phyloP scores from a whole-genome alignment of 2,888 invertebrate genomes.

The Calliscelio sp. region DNA sequence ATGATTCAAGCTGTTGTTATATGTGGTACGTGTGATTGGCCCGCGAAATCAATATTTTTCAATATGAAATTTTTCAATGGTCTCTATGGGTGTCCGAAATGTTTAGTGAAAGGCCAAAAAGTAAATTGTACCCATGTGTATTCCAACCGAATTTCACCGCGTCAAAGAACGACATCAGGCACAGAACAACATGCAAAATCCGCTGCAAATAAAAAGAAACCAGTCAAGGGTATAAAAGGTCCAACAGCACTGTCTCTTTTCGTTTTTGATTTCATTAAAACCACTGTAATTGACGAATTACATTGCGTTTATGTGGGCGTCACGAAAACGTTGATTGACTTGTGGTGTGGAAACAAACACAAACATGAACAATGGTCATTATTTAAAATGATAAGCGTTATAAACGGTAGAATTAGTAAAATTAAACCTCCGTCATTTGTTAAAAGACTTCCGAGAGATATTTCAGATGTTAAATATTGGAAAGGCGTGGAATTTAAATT shows the following conservation, averaged over 20 bases:
- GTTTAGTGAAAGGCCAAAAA: neutral
- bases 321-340: constrained; percentile 11
- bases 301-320: constrained; percentile 28
- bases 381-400: neutral
- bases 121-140: neutral
- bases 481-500: constrained; percentile 8
- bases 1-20: neutral
- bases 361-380: constrained; percentile 4
- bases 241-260: neutral
- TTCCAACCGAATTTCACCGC: no score
- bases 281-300: no score
- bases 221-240: constrained; percentile 12
- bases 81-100: constrained; percentile 14
- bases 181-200: neutral
- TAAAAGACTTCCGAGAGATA: constrained; percentile 8
- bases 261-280: constrained; percentile 22
- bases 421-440: constrained; percentile 8
- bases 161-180: constrained; percentile 5
- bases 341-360: neutral
- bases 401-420: neutral
- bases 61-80: constrained; percentile 33
- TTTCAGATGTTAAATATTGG: neutral
- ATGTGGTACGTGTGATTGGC: constrained; percentile 35
- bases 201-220: neutral
- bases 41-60: constrained; percentile 20